A percentile compares a stretch with the other conserved stretches of the same genome.
Evolutionary conservation across 2,888 invertebrate species (phyloP).

Genomic region (Coelinius sp.): DNA sequence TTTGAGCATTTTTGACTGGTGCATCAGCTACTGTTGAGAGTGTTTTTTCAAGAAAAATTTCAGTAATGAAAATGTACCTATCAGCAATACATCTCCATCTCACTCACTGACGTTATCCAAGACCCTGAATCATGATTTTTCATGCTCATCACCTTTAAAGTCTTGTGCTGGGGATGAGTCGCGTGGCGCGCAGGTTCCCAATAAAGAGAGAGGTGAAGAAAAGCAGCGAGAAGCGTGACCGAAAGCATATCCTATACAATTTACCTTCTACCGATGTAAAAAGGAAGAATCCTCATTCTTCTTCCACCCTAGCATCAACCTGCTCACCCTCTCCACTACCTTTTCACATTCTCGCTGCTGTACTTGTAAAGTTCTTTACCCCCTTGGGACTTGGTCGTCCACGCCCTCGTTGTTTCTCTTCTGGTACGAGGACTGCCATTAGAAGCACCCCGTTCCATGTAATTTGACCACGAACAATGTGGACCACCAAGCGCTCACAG

Average conservation of each 20-base stretch:
- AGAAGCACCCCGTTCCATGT: constrained; percentile 65
- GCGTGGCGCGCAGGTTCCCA: constrained; percentile 56
- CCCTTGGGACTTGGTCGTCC: constrained; percentile 17
- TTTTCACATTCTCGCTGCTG: constrained; percentile 21
- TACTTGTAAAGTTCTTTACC: constrained; percentile 14
- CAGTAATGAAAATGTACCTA: no score
- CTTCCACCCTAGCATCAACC: constrained; percentile 35
- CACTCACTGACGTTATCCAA: neutral
- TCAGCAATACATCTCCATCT: no score
- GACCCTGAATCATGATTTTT: constrained; percentile 53
- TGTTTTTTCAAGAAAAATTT: no score
- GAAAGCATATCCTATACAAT: constrained; percentile 23
- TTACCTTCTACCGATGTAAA: constrained; percentile 5
- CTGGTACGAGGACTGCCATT: constrained; percentile 62
- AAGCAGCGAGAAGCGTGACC: constrained; percentile 44
- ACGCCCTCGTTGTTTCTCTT: constrained; percentile 12
- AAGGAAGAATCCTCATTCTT: constrained; percentile 37
- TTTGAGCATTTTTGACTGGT: neutral
- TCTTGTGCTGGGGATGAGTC: constrained; percentile 44
- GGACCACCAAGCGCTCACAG: constrained; percentile 62
- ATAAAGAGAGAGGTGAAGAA: constrained; percentile 44
- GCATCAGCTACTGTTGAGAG: neutral
- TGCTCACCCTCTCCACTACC: constrained; percentile 34
- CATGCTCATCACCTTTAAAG: constrained; percentile 56
- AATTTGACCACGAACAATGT: constrained; percentile 66